Conservation (phyloP, 2,113 vertebrate genomes). For the Hylia prasina region DNA sequence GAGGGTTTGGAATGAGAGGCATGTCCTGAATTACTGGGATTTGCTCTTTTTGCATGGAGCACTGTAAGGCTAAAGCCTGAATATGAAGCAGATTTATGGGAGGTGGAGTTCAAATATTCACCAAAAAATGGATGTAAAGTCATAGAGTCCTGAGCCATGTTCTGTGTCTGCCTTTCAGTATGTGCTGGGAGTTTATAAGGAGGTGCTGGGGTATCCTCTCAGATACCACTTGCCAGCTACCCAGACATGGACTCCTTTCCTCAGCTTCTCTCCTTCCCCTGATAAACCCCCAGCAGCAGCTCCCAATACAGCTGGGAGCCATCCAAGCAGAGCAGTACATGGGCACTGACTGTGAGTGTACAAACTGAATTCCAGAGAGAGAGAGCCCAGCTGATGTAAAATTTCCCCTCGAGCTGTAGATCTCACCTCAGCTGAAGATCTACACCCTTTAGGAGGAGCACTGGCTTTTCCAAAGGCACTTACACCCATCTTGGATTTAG, state of each 20-base stretch:
- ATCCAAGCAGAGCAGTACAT: neutral
- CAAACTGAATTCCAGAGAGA: neutral
- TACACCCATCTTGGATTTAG: neutral
- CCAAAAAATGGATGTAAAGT: neutral
- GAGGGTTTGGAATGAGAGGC: neutral
- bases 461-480: neutral
- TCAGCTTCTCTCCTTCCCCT: neutral
- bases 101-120: neutral
- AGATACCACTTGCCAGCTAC: neutral
- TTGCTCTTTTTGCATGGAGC: neutral
- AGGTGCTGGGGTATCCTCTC: neutral
- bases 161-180: neutral
- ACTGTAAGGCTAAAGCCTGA: neutral
- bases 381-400: neutral
- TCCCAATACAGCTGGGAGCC: neutral
- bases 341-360: neutral
- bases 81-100: rapidly evolving
- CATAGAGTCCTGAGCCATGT: neutral
- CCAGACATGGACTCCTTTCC: neutral
- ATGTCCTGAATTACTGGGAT: neutral
- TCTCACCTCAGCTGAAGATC: neutral
- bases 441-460: neutral
- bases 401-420: neutral
- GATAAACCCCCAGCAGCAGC: neutral
- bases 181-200: neutral